Evolutionary conservation across 2,888 invertebrate species (phyloP), one percentile per base, ranked within the genome.

Genomic region (Petrophora chlorosata): DNA sequence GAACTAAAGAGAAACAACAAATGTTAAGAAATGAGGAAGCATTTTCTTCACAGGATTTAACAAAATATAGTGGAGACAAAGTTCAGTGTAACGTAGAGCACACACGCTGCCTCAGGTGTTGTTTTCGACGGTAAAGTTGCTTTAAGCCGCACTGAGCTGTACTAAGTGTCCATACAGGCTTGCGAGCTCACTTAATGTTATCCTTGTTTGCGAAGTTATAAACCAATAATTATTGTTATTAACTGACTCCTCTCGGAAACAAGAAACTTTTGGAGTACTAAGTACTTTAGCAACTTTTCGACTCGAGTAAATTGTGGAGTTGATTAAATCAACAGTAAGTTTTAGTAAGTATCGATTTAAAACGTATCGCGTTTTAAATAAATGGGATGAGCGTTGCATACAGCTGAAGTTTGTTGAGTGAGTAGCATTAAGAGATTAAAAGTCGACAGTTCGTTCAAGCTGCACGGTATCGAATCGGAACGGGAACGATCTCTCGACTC

Each of bases 371-470:
- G 16, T 73, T 74, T 70, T 65, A 70, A 70, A 79, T 80, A 75
- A 78, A 76, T 68, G 70, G 56, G n/a, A 42, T 13, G 30, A 12
- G 10, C 9, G 9, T 65, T 66, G 53, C 65, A 68, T 73, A 74
- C 67, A 56, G 56, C 64, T 65, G 66, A 82, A 84, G 79, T 88
- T 87, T 82, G 85, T 81, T 81, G 82, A 84, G 86, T 82, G 83
- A 84, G 88, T 82, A 86, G 88, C 84, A 89, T 89, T 89, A 89
- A 89, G 85, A 89, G 89, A 89, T 89, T 89, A 89, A 88, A 87
- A 86, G 84, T 85, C 83, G 82, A 84, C 86, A 81, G 84, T 82
- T 80, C 81, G 74, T 76, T 80, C 77, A 72, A 79, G 77, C 84
- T 79, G 81, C 42, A 42, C 49, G 42, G 52, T 85, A 86, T 85